phyloP scores from a whole-genome alignment of 2,113 vertebrate species.

The Alethe diademata region DNA sequence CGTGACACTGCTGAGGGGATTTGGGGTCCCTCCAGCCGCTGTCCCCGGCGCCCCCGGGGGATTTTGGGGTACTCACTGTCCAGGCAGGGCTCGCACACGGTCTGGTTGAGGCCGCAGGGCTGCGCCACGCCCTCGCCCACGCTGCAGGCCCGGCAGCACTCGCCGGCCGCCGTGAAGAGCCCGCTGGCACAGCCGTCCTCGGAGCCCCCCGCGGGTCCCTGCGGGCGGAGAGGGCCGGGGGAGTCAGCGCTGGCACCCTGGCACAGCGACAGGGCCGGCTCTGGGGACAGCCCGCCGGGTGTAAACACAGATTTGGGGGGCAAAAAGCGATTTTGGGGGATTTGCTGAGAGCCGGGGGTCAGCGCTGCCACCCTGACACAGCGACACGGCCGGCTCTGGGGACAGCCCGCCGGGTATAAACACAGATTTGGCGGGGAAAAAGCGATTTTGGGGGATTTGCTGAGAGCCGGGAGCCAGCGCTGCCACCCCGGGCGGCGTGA shows the following conservation, averaged over 20 bases:
- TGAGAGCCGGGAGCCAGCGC: no score
- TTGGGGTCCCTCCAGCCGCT: fast-evolving
- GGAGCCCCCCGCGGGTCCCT: slow-evolving; percentile 21
- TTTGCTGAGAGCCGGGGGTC: no score
- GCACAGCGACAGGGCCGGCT: fast-evolving
- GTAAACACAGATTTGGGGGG: fast-evolving
- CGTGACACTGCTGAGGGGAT: background rate
- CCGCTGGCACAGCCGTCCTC: slow-evolving; percentile 70
- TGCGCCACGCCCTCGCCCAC: slow-evolving; percentile 88
- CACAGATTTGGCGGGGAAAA: no score
- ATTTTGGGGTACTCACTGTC: slow-evolving; percentile 87
- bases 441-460: no score
- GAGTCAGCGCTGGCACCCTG: background rate
- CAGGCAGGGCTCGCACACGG: slow-evolving; percentile 86
- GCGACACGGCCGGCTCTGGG: no score
- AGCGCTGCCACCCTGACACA: no score
- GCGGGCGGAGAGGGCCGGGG: background rate
- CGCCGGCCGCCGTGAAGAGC: slow-evolving; percentile 76
- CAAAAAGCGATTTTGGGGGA: background rate
- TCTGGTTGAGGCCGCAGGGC: slow-evolving; percentile 85
- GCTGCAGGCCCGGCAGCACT: slow-evolving; percentile 89
- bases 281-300: fast-evolving
- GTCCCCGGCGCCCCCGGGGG: fast-evolving
- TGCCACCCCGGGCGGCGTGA: fast-evolving
- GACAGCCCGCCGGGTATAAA: no score